Evolutionary conservation across 2,888 invertebrate genomes (phyloP).

Genomic region (Andrena camellia): DNA sequence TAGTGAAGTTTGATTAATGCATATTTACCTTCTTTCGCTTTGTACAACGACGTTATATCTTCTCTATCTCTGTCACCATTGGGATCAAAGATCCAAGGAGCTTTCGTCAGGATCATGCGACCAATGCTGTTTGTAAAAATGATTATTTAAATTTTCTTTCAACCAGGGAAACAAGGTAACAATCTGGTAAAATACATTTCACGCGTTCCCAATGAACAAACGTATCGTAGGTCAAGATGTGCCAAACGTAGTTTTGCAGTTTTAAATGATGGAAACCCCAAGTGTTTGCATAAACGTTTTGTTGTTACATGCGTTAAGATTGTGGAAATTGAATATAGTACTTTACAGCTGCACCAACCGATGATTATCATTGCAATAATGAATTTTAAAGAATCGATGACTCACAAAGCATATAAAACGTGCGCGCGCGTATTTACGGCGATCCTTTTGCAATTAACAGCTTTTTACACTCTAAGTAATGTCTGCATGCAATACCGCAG

Average conservation of each 20-base stretch:
- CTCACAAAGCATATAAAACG: constrained; percentile 3
- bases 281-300: constrained; percentile 23
- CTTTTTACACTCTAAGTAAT: not conserved
- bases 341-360: not conserved
- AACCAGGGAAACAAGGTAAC: not conserved
- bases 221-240: not conserved
- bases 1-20: not conserved
- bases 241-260: not conserved
- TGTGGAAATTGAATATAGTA: constrained; percentile 16
- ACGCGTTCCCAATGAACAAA: not conserved
- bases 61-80: constrained; percentile 90
- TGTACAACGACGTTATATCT: constrained; percentile 90
- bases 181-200: not conserved
- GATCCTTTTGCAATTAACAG: constrained; percentile 25
- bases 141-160: not conserved
- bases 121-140: constrained; percentile 88
- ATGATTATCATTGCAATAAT: constrained; percentile 3
- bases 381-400: constrained; percentile 18
- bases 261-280: not conserved
- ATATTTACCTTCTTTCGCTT: constrained; percentile 88
- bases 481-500: too few relatives aligned
- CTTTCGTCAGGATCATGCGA: constrained; percentile 91
- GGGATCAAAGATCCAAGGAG: constrained; percentile 90
- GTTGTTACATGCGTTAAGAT: not conserved
- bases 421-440: not conserved